These are phyloP conservation scores for Dasypolia templi DNA, from an alignment of 2,888 invertebrate species.

Conservation along the genomic window DNA sequence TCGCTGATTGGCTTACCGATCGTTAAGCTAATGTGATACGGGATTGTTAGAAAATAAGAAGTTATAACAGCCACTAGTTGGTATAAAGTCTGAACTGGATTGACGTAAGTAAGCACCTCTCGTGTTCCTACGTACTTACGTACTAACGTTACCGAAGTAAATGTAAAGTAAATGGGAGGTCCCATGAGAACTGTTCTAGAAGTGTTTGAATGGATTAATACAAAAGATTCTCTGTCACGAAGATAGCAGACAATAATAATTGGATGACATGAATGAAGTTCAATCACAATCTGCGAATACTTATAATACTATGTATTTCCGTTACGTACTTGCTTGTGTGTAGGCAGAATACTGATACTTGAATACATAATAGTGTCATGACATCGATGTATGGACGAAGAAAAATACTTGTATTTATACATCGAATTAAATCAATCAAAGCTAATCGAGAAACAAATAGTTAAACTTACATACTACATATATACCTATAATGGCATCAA, in stretches of 20 bases:
- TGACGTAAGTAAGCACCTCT: slow-evolving; percentile 16
- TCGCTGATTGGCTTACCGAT: slow-evolving; percentile 48
- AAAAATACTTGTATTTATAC: not conserved
- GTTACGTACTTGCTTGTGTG: slow-evolving; percentile 29
- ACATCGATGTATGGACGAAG: not conserved
- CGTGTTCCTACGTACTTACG: too few species aligned
- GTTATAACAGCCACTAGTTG: slow-evolving; percentile 27
- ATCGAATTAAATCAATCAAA: not conserved
- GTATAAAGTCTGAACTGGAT: slow-evolving; percentile 33
- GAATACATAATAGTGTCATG: slow-evolving; percentile 1
- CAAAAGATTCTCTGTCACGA: slow-evolving; percentile 24
- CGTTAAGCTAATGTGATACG: slow-evolving; percentile 25
- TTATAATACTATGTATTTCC: slow-evolving; percentile 44
- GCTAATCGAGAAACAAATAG: not conserved
- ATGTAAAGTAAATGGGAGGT: too few species aligned
- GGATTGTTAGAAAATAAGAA: slow-evolving; percentile 23
- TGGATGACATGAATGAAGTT: slow-evolving; percentile 48
- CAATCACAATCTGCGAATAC: slow-evolving; percentile 46
- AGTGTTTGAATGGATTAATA: slow-evolving; percentile 15
- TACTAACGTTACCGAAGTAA: slow-evolving; percentile 2
- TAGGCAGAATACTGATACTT: slow-evolving; percentile 26
- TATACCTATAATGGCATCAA: not conserved
- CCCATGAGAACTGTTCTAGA: slow-evolving; percentile 33
- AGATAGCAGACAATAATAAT: slow-evolving; percentile 20
- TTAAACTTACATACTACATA: not conserved